Percentiles rank a stretch among this genome's conserved stretches.
Conservation (phyloP, 2,888 invertebrate species). For the Agriopis marginaria region DNA sequence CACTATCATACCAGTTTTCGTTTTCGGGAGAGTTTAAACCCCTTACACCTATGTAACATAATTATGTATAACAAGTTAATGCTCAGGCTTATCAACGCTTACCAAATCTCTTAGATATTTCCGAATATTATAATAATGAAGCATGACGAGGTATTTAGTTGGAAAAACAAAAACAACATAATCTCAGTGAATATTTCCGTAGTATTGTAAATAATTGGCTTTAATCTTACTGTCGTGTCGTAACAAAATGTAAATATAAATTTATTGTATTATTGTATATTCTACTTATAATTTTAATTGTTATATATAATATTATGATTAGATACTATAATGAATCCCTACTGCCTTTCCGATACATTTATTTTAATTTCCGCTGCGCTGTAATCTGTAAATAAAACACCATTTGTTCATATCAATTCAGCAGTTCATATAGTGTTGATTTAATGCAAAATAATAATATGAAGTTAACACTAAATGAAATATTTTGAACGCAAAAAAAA, state of each 20-base stretch:
- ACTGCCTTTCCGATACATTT: conserved; percentile 24
- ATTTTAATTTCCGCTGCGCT: background rate
- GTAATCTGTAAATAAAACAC: background rate
- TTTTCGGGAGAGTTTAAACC: too few relatives aligned
- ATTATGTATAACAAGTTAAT: too few relatives aligned
- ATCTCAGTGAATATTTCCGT: conserved; percentile 32
- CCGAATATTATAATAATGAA: too few relatives aligned
- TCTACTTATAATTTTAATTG: conserved; percentile 32
- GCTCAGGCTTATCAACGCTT: too few relatives aligned
- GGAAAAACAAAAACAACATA: conserved; percentile 28
- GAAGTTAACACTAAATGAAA: too few relatives aligned
- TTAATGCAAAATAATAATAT: too few relatives aligned
- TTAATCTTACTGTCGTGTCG: conserved; percentile 31
- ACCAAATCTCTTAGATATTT: too few relatives aligned
- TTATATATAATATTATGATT: conserved; percentile 41
- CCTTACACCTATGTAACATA: too few relatives aligned
- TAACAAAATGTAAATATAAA: conserved; percentile 41
- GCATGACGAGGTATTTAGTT: conserved; percentile 15
- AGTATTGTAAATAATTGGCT: conserved; percentile 54
- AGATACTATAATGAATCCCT: conserved; percentile 26
- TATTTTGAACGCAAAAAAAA: too few relatives aligned
- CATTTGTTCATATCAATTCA: background rate
- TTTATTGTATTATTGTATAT: conserved; percentile 28
- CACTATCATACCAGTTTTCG: too few relatives aligned
- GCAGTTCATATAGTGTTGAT: background rate